Evolutionary conservation across 2,888 invertebrate genomes (phyloP).

Genomic region (Drosophila aldrichi): DNA sequence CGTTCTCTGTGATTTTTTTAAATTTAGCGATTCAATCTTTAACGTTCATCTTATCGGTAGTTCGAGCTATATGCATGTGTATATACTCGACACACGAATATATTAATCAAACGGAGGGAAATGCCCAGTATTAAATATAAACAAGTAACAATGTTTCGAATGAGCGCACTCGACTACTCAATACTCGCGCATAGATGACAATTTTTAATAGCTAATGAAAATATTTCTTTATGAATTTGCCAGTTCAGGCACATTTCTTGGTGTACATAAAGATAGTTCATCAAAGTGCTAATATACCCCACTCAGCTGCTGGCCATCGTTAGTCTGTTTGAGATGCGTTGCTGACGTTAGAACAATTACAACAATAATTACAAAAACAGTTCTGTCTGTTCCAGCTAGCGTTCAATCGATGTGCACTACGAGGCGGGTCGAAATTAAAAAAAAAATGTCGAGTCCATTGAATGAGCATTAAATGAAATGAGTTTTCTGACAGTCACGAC

Average conservation of each 20-base stretch:
- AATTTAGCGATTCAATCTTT: slow-evolving; percentile 11
- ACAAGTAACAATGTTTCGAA: neutral
- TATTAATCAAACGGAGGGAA: slow-evolving; percentile 69
- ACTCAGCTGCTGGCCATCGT: neutral
- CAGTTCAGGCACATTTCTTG: no score
- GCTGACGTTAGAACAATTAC: slow-evolving; percentile 39
- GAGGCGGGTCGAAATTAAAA: neutral
- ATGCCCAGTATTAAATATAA: slow-evolving; percentile 55
- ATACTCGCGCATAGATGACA: neutral
- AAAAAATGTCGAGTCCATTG: slow-evolving; percentile 9
- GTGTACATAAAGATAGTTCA: neutral
- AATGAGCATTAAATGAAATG: slow-evolving; percentile 18
- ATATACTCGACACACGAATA: slow-evolving; percentile 5
- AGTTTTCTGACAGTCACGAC: slow-evolving; percentile 56
- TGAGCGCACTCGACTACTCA: neutral
- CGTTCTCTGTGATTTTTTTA: slow-evolving; percentile 33
- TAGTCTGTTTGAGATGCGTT: neutral
- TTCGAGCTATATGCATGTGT: slow-evolving; percentile 11
- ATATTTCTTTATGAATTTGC: no score
- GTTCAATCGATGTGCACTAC: slow-evolving; percentile 42
- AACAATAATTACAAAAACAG: slow-evolving; percentile 2
- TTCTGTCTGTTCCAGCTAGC: slow-evolving; percentile 9
- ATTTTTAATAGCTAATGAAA: neutral
- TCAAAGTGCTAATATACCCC: neutral
- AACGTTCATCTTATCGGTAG: slow-evolving; percentile 49